Conservation (phyloP, 2,113 vertebrate genomes). For the Coptodon bakossiorum region DNA sequence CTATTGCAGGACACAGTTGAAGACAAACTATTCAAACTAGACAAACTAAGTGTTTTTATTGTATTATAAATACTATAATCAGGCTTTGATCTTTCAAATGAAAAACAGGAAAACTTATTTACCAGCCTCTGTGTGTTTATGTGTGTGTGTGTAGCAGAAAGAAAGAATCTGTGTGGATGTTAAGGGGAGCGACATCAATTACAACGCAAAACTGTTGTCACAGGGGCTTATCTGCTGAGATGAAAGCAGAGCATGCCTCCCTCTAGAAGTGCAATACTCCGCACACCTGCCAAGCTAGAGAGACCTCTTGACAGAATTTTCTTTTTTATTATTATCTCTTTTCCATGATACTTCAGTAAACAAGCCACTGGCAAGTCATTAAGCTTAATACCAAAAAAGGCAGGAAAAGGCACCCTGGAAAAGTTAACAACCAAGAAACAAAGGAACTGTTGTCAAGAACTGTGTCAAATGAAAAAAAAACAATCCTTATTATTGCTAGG, state of each 20-base stretch:
- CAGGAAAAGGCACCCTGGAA: slow-evolving; percentile 44
- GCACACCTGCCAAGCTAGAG: slow-evolving; percentile 42
- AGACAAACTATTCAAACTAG: neutral
- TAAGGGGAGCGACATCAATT: slow-evolving; percentile 34
- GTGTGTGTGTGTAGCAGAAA: neutral
- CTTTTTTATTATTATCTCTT: neutral
- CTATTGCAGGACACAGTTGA: neutral
- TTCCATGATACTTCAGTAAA: slow-evolving; percentile 45
- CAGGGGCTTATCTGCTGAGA: slow-evolving; percentile 43
- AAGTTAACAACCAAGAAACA: slow-evolving; percentile 65
- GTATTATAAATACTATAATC: neutral
- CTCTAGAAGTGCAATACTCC: slow-evolving; percentile 29
- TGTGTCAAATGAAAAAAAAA: slow-evolving; percentile 41
- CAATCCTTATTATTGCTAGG: slow-evolving; percentile 21
- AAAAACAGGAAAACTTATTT: neutral
- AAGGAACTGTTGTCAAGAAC: slow-evolving; percentile 46
- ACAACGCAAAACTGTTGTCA: slow-evolving; percentile 61
- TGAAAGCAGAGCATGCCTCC: slow-evolving; percentile 41
- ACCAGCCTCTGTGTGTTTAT: neutral
- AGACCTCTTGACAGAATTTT: slow-evolving; percentile 36
- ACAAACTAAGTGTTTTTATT: neutral
- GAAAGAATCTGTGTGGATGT: neutral
- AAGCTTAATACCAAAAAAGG: slow-evolving; percentile 1
- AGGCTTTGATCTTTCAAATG: neutral
- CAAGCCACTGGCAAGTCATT: slow-evolving; percentile 50